Evolutionary conservation across 1,140 invertebrate genomes (phyloP).

Genomic region (Drosophila orena): DNA sequence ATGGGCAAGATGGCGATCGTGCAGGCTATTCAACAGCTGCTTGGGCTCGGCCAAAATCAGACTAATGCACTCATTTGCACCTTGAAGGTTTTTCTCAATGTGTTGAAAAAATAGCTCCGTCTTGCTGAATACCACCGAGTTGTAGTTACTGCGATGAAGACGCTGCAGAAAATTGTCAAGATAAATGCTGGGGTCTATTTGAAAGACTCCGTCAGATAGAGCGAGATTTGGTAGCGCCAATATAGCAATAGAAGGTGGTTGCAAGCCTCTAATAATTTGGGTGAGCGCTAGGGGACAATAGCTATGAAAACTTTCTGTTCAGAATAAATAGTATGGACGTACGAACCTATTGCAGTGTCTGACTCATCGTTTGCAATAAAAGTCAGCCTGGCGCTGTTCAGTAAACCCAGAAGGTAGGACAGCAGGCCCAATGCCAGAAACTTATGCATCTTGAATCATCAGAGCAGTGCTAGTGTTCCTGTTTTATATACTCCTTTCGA

Average conservation of each 20-base stretch:
- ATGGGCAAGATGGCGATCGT: conserved; percentile 65
- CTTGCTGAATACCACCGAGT: conserved; percentile 75
- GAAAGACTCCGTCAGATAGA: conserved; percentile 20
- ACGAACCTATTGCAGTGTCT: too few relatives aligned
- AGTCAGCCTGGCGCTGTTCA: too few relatives aligned
- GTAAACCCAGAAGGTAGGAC: too few relatives aligned
- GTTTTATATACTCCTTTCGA: too few relatives aligned
- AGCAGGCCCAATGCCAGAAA: too few relatives aligned
- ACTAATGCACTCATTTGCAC: conserved; percentile 77
- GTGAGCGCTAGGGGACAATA: conserved; percentile 54
- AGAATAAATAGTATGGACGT: too few relatives aligned
- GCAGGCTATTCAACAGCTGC: conserved; percentile 54
- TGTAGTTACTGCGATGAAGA: conserved; percentile 66
- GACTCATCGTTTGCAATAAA: too few relatives aligned
- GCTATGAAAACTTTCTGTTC: too few relatives aligned
- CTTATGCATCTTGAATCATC: too few relatives aligned
- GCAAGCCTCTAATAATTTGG: conserved; percentile 72
- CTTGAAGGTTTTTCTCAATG: conserved; percentile 70
- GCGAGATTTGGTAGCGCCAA: conserved; percentile 35
- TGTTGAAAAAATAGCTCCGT: conserved; percentile 67
- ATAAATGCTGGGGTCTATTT: conserved; percentile 40
- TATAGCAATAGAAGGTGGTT: conserved; percentile 61
- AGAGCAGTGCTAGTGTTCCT: too few relatives aligned
- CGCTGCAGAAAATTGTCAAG: conserved; percentile 71
- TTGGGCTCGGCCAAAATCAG: conserved; percentile 71